Evolutionary conservation across 2,113 vertebrate genomes (phyloP), one percentile per base, ranked within the genome.

Genomic region (Tenebrosternarchus preto): DNA sequence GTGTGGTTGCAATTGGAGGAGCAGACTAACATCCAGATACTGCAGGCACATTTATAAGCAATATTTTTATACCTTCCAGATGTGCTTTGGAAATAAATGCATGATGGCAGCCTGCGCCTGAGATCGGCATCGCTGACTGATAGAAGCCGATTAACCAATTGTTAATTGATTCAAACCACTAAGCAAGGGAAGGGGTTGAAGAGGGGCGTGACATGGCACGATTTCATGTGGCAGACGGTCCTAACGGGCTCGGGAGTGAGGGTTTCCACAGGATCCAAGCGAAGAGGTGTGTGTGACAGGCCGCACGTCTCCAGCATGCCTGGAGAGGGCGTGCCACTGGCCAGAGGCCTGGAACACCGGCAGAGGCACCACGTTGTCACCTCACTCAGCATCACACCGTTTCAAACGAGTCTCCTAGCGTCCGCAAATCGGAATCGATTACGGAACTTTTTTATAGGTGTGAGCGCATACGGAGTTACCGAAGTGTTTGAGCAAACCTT

Each of bases 221-320:
- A 60, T 24, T 6, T 61, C 61, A 53, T 29, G 39, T 75, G 43
- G 70, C 46, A 56, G 64, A 19, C 33, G n/a, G 61, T 15, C 29
- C 72, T 75, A 36, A 73, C 56, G 57, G 76, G 39, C 39, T 64
- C 64, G 63, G 53, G 64, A 64, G 71, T 78, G 24, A 61, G 29
- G n/a, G n/a, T n/a, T 7, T 76, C 72, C 43, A 74, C 80, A 66
- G 50, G 70, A 57, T 12, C n/a, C 19, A 36, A 46, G 43, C 46
- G 69, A 43, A 56, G 5, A 1, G 43, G 5, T 20, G 61, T 33
- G 27, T 27, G 63, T 22, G 31, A 68, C 8, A 19, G 33, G 20
- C 4, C 27, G 22, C 27, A 39, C 64, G 39, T 20, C 33, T 68
- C 64, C 64, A 67, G 24, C 61, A 1, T 27, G 15, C 25, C 25